phyloP scores from a whole-genome alignment of 2,113 vertebrate species.

The Vidua macroura region DNA sequence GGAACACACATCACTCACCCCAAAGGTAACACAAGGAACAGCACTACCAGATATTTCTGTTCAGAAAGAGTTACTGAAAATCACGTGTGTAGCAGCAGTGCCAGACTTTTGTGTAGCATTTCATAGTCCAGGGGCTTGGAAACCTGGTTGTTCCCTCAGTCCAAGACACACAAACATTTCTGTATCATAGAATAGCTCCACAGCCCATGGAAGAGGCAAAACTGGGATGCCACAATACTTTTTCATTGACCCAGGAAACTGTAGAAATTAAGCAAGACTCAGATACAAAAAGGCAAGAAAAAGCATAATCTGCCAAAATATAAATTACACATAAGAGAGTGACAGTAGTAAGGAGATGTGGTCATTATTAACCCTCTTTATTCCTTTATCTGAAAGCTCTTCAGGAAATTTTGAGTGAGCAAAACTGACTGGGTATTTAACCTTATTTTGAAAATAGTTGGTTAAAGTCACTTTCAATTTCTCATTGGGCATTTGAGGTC shows the following conservation, averaged over 20 bases:
- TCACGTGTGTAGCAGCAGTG: fast-evolving
- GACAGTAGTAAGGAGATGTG: background rate
- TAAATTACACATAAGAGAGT: background rate
- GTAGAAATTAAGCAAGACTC: background rate
- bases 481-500: background rate
- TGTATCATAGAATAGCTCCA: background rate
- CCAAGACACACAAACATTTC: background rate
- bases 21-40: background rate
- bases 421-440: background rate
- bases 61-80: background rate
- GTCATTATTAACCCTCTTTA: background rate
- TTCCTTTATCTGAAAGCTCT: background rate
- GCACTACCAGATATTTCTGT: background rate
- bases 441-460: background rate
- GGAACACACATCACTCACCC: background rate
- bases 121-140: background rate
- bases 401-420: background rate
- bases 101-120: background rate
- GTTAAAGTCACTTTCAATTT: background rate
- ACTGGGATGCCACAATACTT: background rate
- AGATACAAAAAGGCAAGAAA: background rate
- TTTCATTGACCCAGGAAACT: background rate
- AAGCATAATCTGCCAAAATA: background rate
- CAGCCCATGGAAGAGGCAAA: background rate
- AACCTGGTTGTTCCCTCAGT: background rate